Conservation (phyloP, 2,113 vertebrate species). For the Anas platyrhynchos region DNA sequence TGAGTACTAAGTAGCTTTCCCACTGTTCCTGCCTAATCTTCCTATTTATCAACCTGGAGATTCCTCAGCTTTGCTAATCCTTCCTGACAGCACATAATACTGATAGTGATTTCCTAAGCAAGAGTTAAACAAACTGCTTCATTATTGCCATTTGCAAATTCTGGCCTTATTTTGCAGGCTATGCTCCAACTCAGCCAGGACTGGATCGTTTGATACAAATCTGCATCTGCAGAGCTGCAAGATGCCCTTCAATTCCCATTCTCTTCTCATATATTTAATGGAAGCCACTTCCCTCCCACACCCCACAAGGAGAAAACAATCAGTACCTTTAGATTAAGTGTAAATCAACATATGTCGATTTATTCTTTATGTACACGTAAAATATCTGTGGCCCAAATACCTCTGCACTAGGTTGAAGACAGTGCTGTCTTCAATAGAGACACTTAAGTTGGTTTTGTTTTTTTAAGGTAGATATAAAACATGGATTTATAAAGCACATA, state of each 20-base stretch:
- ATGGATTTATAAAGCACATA: not conserved
- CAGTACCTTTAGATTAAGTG: no score
- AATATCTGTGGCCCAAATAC: not conserved
- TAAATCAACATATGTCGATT: not conserved
- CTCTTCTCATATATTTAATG: not conserved
- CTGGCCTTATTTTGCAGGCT: slow-evolving; percentile 43
- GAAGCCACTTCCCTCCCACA: no score
- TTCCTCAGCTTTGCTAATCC: slow-evolving; percentile 49
- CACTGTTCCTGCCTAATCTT: slow-evolving; percentile 55
- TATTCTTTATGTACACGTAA: not conserved
- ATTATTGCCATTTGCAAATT: slow-evolving; percentile 61
- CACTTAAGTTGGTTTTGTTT: no score
- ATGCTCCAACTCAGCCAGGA: slow-evolving; percentile 30
- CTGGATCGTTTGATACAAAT: not conserved
- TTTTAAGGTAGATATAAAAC: not conserved
- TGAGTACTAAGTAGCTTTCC: slow-evolving; percentile 42
- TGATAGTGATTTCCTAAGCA: slow-evolving; percentile 48
- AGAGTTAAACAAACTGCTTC: slow-evolving; percentile 49
- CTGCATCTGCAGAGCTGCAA: not conserved
- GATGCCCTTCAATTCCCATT: not conserved
- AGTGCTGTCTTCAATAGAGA: rapidly evolving
- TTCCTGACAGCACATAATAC: slow-evolving; percentile 44
- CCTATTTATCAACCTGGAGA: slow-evolving; percentile 60
- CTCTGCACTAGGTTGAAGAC: not conserved
- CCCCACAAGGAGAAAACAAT: no score